A percentile compares a stretch with the other conserved stretches of the same genome.
Conservation (phyloP, 2,797 vertebrate genomes). For the Gobionotothen gibberifrons region DNA sequence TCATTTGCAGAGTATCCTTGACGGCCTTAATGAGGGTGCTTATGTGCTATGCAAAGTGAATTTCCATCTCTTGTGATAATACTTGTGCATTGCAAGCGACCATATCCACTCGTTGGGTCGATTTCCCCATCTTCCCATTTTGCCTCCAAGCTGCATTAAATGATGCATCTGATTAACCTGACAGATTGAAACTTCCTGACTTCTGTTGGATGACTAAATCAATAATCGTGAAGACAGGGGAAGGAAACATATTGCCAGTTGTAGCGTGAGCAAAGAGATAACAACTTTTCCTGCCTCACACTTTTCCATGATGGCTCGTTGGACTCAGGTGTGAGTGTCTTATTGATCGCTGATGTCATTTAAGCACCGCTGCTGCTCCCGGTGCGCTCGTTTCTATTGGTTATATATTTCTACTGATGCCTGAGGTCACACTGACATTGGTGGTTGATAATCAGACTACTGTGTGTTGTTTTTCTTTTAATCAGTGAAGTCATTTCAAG, state of each 20-base stretch:
- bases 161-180: conserved; percentile 38
- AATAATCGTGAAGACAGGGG: conserved; percentile 53
- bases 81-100: not conserved
- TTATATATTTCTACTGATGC: conserved; percentile 15
- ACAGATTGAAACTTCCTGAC: conserved; percentile 51
- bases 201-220: conserved; percentile 62
- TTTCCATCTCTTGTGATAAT: not conserved
- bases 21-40: not conserved
- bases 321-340: conserved; percentile 43
- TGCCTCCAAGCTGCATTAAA: conserved; percentile 11
- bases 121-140: not conserved
- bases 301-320: conserved; percentile 47
- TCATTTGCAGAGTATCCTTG: not conserved
- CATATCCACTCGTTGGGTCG: not conserved
- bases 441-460: not conserved
- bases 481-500: conserved; percentile 9
- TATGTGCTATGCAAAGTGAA: not conserved
- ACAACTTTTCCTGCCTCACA: conserved; percentile 46
- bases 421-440: conserved; percentile 12
- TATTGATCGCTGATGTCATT: conserved; percentile 57
- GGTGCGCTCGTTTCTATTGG: conserved; percentile 23
- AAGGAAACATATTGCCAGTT: conserved; percentile 40
- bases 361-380: conserved; percentile 21
- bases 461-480: conserved; percentile 9
- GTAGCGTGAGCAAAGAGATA: conserved; percentile 46